These are phyloP conservation scores for Thamnaconus septentrionalis DNA, from an alignment of 2,113 vertebrate species.

Conservation along the genomic window DNA sequence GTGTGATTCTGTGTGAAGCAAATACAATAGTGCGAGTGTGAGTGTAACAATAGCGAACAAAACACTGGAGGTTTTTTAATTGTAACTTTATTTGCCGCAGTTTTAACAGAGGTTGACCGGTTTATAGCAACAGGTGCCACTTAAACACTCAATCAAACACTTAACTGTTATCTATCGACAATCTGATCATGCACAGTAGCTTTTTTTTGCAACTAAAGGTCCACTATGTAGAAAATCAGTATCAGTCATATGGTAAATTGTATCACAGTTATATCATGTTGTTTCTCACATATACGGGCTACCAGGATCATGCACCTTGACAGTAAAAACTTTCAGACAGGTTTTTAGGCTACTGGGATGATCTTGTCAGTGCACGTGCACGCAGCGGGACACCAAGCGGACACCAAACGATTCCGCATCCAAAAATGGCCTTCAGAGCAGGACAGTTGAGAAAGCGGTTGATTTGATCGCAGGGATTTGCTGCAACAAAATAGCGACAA, in stretches of 20 bases:
- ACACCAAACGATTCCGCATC: constrained; percentile 32
- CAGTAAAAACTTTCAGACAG: background rate
- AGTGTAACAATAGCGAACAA: too few species aligned
- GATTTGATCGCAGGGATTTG: constrained; percentile 69
- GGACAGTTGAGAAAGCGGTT: constrained; percentile 61
- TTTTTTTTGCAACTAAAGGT: too few species aligned
- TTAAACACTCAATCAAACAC: too few species aligned
- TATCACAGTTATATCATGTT: background rate
- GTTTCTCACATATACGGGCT: background rate
- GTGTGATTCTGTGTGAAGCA: too few species aligned
- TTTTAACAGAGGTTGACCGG: too few species aligned
- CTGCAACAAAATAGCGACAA: constrained; percentile 27
- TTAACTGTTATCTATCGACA: too few species aligned
- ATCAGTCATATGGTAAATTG: background rate
- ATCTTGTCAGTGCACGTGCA: constrained; percentile 64
- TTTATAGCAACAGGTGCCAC: too few species aligned
- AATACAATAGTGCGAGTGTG: too few species aligned
- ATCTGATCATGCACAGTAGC: too few species aligned
- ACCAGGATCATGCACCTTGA: background rate
- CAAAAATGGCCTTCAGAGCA: background rate
- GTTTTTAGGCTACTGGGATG: constrained; percentile 49
- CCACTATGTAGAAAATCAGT: too few species aligned
- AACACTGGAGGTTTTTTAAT: too few species aligned
- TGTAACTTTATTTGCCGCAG: too few species aligned
- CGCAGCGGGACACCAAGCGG: constrained; percentile 44